A percentile compares a stretch with the other conserved stretches of the same genome.
Conservation (phyloP, 2,113 vertebrate genomes). For the Corynorhinus townsendii region DNA sequence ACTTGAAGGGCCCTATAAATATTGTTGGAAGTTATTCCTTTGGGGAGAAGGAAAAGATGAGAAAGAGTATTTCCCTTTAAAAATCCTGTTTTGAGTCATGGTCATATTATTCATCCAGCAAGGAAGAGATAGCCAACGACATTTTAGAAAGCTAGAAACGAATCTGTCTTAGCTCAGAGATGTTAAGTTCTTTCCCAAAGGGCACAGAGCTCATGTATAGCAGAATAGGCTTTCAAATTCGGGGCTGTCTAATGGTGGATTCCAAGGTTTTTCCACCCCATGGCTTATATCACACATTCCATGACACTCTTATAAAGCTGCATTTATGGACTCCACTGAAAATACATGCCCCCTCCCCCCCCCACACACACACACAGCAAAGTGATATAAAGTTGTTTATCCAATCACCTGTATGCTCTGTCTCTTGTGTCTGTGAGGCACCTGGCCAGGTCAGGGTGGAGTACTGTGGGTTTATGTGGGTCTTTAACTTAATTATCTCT, state of each 20-base stretch:
- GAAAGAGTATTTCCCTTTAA: neutral
- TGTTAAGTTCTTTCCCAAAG: neutral
- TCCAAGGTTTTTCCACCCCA: neutral
- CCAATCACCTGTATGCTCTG: neutral
- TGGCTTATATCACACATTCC: neutral
- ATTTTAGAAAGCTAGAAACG: neutral
- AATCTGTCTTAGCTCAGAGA: neutral
- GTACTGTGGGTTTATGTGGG: neutral
- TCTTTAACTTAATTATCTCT: slow-evolving; percentile 34
- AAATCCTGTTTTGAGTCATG: neutral
- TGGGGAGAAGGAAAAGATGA: neutral
- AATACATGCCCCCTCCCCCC: neutral
- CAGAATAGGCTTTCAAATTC: neutral
- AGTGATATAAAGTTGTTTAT: neutral
- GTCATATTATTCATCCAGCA: neutral
- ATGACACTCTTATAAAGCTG: neutral
- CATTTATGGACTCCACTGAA: neutral
- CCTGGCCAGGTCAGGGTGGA: neutral
- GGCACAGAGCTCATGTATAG: neutral
- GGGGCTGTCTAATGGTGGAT: neutral
- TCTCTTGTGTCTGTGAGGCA: neutral
- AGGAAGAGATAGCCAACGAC: neutral
- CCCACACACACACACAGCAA: neutral
- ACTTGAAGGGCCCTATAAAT: neutral
- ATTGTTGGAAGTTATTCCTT: slow-evolving; percentile 8